Base-by-base conservation (phyloP, 2,113 vertebrate species). In the western clawed frog (Xenopus tropicalis) region DNA sequence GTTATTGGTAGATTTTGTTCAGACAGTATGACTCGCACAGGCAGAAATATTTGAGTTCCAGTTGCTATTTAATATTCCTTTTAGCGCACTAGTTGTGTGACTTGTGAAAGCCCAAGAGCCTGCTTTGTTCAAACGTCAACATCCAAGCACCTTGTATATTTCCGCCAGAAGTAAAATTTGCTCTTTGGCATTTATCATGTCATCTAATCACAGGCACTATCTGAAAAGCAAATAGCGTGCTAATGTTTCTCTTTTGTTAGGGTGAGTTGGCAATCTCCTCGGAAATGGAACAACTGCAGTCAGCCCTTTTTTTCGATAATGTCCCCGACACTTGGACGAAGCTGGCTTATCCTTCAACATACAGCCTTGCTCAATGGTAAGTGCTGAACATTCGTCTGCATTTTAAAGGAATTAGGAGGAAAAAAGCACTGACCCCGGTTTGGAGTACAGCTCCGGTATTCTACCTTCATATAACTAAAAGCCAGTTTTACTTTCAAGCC, bases 211-310 rank as follows among this genome's bases (percentile, higher is more conserved):
- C 90, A 87, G 89, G 86, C 87, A 91, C 88, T 91, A 93, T 92
- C 78, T 82, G 83, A 90, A 89, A 90, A 83, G 70, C 86, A 91
- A 94, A 91, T 90, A 93, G 92, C 94, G 91, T 93, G 92, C 91
- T 96, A 94, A 94, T 94, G 92, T 93, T 93, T 96, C 29, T 92
- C 92, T 92, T 96, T 97, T 98, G 82, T 90, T 86, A 97, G 95
- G 95, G 94, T 81, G 94, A 98, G 86, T 91, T 98, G 89, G 95
- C 95, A 83, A 91, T 98, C 86, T 98, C 94, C 81, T 93, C 91
- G 56, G 90, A 95, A 90, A 97, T 94, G 89, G 93, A 97, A 86
- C 93, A 92, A 90, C 91, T 95, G 79, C 93, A 97, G 90, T 90
- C 92, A 82, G 93, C 93, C 80, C 85, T 94, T 88, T 95, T 95